Evolutionary conservation across 1,140 invertebrate species (phyloP), one percentile per base, ranked within the genome.

Genomic region (Brachionus angularis): DNA sequence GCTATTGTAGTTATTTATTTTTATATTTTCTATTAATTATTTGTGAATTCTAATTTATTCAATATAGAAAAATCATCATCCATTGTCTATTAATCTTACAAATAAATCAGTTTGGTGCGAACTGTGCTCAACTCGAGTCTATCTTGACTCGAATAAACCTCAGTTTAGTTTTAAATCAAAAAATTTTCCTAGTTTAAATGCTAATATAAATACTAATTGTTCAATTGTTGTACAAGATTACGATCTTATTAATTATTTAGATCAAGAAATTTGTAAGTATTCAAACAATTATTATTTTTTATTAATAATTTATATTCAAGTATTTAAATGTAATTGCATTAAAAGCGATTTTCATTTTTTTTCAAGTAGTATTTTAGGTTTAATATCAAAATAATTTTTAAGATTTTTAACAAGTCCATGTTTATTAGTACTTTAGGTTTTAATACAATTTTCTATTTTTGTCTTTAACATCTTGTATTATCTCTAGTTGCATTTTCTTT

Each of bases 91-190:
- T 42, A 70, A 70, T 52, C 52, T 70, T 27, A 52, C 50, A 29
- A 70, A 46, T 14, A 70, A 52, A 70, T 31, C 25, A n/a, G 46
- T 70, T 44, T 70, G 67, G 67, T 70, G 67, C n/a, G 33, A 70
- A 39, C 21, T 52, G 1, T 70, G 67, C 31, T 44, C 36, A 7
- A 42, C 18, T 7, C 29, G 49, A 55, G 27, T 52, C 23, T 25
- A 36, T 34, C 7, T 71, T 1, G 47, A 71, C 25, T 58, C 34
- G 16, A 71, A 71, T 47, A 36, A 50, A 25, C 33, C 53, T 23
- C 46, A 23, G 0, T 18, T 67, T 16, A 12, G 29, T 31, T 36
- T 12, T 44, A 8, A 58, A 16, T 33, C 18, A 39, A 33, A 58
- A 39, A 36, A 25, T 50, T 50, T 25, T 50, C 39, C 39, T 10